These are phyloP conservation scores for Sigmodon hispidus DNA, from an alignment of 2,113 vertebrate species.

Conservation along the genomic window DNA sequence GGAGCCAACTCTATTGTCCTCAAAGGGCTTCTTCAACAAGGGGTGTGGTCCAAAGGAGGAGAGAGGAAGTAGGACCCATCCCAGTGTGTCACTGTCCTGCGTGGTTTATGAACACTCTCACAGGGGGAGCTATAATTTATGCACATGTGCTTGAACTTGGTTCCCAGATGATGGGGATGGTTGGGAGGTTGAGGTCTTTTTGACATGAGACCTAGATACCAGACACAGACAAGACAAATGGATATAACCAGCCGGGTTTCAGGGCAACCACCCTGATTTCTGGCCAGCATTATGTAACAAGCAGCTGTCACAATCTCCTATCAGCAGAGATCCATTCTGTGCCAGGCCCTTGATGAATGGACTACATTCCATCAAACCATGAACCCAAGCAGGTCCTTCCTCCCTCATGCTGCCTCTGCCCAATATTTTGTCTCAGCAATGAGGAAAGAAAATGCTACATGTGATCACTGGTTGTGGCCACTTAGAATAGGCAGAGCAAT, in stretches of 20 bases:
- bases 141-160: not conserved
- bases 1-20: not conserved
- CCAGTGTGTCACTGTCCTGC: accelerated
- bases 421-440: not conserved
- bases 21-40: not conserved
- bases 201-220: not conserved
- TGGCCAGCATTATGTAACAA: not conserved
- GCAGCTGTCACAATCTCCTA: not conserved
- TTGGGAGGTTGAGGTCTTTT: not conserved
- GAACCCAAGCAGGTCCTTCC: not conserved
- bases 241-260: not conserved
- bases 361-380: too few species aligned
- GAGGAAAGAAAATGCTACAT: not conserved
- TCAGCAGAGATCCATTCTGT: too few species aligned
- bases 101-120: too few species aligned
- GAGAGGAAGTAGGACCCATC: not conserved
- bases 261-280: not conserved
- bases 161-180: not conserved
- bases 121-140: not conserved
- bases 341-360: not conserved
- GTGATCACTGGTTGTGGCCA: too few species aligned
- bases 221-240: not conserved
- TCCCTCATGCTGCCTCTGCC: not conserved
- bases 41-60: not conserved
- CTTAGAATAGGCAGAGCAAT: not conserved